Conservation (phyloP, 2,888 invertebrate species). For the Salpingus planirostris region DNA sequence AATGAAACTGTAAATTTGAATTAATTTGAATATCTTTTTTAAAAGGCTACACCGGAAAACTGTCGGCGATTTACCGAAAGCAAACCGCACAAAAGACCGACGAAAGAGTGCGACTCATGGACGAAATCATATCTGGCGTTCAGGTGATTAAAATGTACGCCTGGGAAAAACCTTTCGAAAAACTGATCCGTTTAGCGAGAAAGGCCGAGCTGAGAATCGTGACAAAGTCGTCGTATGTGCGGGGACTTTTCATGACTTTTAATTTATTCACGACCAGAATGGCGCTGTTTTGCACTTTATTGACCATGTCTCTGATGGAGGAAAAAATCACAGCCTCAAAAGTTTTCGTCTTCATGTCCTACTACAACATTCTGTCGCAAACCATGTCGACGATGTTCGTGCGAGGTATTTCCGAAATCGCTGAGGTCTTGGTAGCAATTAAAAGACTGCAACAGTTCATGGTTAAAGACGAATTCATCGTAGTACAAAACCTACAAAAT, state of each 20-base stretch:
- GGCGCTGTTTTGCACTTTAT: constrained; percentile 65
- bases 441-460: constrained; percentile 39
- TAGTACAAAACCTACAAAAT: constrained; percentile 15
- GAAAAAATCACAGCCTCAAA: constrained; percentile 62
- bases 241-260: constrained; percentile 63
- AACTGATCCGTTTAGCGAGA: constrained; percentile 51
- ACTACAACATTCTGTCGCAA: constrained; percentile 47
- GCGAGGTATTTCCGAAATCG: constrained; percentile 42
- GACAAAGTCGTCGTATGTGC: constrained; percentile 52
- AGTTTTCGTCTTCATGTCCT: constrained; percentile 49
- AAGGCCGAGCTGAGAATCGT: constrained; percentile 49
- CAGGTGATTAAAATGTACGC: constrained; percentile 75
- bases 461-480: constrained; percentile 33
- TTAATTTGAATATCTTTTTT: constrained; percentile 2
- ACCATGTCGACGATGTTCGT: constrained; percentile 52
- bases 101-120: constrained; percentile 85
- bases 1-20: constrained; percentile 17
- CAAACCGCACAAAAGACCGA: constrained; percentile 81
- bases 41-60: constrained; percentile 58
- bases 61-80: constrained; percentile 57
- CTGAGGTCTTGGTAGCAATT: constrained; percentile 42
- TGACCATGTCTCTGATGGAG: constrained; percentile 58
- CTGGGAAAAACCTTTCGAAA: constrained; percentile 64
- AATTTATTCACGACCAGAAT: constrained; percentile 74
- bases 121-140: constrained; percentile 88